These are phyloP conservation scores for Furnarius figulus DNA, from an alignment of 2,113 vertebrate species.

Conservation along the genomic window DNA sequence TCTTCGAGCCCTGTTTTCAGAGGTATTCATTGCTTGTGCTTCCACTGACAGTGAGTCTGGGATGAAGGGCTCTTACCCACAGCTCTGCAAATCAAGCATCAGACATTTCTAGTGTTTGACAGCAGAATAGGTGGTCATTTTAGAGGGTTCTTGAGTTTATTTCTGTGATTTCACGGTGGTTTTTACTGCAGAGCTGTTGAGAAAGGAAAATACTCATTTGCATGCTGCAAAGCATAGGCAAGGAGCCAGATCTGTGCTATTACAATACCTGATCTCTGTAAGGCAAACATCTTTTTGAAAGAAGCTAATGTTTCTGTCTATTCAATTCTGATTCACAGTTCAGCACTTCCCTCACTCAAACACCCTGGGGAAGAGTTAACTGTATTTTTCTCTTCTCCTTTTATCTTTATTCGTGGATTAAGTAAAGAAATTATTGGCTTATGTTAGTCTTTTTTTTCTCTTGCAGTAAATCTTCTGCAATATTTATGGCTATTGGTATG, in stretches of 20 bases:
- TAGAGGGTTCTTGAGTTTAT: background rate
- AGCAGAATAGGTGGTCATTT: background rate
- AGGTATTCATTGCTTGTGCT: background rate
- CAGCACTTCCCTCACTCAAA: conserved; percentile 40
- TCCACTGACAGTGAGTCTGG: background rate
- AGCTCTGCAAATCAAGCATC: background rate
- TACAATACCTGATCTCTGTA: conserved; percentile 57
- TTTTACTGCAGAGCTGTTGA: conserved; percentile 4
- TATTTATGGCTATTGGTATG: background rate
- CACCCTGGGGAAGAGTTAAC: conserved; percentile 39
- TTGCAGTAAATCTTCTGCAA: background rate
- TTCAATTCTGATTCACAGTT: conserved; percentile 51
- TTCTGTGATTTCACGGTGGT: background rate
- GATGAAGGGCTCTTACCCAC: background rate
- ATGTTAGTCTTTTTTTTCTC: background rate
- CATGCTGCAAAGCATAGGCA: conserved; percentile 29
- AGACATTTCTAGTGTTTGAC: background rate
- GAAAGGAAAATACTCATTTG: conserved; percentile 38
- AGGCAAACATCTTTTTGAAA: conserved; percentile 52
- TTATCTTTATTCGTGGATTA: conserved; percentile 43
- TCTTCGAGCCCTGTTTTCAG: background rate
- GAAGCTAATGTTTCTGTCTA: conserved; percentile 50
- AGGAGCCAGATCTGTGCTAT: conserved; percentile 26
- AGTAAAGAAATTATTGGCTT: conserved; percentile 24
- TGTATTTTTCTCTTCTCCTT: conserved; percentile 15